A percentile compares a stretch with the other conserved stretches of the same genome.
Conservation (phyloP, 2,888 invertebrate genomes). For the Encarsia formosa region DNA sequence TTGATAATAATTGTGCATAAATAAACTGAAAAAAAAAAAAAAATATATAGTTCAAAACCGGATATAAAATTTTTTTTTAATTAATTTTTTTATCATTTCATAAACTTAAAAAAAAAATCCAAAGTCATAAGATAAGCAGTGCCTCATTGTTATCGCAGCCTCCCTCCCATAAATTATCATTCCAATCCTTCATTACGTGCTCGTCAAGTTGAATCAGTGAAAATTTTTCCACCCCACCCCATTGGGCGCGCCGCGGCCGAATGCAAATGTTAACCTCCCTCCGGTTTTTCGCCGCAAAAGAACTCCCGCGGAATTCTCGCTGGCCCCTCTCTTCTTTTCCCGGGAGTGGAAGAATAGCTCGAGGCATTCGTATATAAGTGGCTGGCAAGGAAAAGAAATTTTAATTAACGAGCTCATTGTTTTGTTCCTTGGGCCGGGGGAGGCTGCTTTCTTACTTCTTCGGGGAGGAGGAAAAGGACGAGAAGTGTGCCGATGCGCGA, state of each 20-base stretch:
- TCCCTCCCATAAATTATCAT: constrained; percentile 17
- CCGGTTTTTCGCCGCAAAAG: not conserved
- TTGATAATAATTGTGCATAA: not conserved
- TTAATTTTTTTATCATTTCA: too few species aligned
- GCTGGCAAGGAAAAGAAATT: constrained; percentile 62
- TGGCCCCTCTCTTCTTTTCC: constrained; percentile 10
- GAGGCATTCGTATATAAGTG: constrained; percentile 28
- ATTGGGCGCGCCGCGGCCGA: not conserved
- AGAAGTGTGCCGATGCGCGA: constrained; percentile 6
- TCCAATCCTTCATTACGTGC: constrained; percentile 22
- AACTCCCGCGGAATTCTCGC: not conserved
- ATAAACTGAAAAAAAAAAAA: not conserved
- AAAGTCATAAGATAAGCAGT: too few species aligned
- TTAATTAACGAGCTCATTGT: constrained; percentile 76
- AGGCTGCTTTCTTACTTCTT: constrained; percentile 33
- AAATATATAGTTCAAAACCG: not conserved
- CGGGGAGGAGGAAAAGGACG: not conserved
- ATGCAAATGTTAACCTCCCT: constrained; percentile 19
- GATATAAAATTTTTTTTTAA: not conserved
- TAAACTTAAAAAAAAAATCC: too few species aligned
- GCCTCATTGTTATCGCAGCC: constrained; percentile 1
- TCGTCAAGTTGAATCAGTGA: constrained; percentile 17
- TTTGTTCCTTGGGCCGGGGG: constrained; percentile 57
- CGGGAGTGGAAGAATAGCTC: constrained; percentile 21
- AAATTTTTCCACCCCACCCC: constrained; percentile 13